Evolutionary conservation across 2,888 invertebrate species (phyloP), one percentile per base, ranked within the genome.

Genomic region (Serripes groenlandicus): DNA sequence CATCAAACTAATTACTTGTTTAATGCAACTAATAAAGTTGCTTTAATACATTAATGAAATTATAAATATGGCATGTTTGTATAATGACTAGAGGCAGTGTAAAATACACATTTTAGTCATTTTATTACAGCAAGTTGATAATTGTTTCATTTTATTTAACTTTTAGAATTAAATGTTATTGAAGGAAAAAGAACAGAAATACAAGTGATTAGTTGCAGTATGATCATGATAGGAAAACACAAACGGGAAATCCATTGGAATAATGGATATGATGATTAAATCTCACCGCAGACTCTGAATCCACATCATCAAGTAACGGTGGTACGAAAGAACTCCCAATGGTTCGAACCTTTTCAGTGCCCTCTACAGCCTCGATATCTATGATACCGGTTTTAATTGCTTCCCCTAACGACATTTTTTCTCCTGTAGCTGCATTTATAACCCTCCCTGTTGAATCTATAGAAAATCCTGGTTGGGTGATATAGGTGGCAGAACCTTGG

Each of bases 391-490:
- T 75, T 35, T 82, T 62, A 52, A 88, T 83, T 70, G 90, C 90
- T 56, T 90, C 89, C 28, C 83, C 64, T n/a, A 91, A 68, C 7
- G 88, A 75, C 87, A 91, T 87, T 32, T 64, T 86, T 42, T 90
- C 83, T 26, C 89, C 89, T 30, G 88, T 88, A 34, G 75, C 64
- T 4, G 82, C 74, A 97, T 98, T 97, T 92, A 98, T 96, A 94
- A 98, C 98, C 68, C 96, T 95, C 54, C 97, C 97, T n/a, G 96
- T 97, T 7, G 92, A 90, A 74, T 91, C 89, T 28, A 92, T 90
- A 54, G 77, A 86, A 73, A 89, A 91, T 32, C 91, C 92, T 30
- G 86, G 94, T 79, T 82, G 92, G 81, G 85, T 91, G 49, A 81
- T 88, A 87, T 89, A 91, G 9, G 89, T 87, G 1, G 90, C 88